These are phyloP conservation scores for Orientallactaga sibirica DNA, from an alignment of 2,797 vertebrate species.

Conservation along the genomic window DNA sequence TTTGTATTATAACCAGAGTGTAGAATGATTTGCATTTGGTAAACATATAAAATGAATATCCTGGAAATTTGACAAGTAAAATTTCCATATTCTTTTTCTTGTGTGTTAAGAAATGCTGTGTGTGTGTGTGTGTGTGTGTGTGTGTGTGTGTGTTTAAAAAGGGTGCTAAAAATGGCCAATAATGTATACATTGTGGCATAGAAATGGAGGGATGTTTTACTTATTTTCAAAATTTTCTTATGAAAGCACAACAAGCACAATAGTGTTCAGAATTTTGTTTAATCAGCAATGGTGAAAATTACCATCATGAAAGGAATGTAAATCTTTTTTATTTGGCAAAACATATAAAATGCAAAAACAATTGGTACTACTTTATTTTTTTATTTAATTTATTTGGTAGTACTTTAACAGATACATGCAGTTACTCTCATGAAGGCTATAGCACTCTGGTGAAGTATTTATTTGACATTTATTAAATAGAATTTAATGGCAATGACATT, in stretches of 20 bases:
- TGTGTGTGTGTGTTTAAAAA: neutral
- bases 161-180: neutral
- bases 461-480: slow-evolving; percentile 85
- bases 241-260: neutral
- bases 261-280: slow-evolving; percentile 31
- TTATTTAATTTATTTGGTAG: neutral
- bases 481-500: slow-evolving; percentile 86
- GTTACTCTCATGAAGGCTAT: slow-evolving; percentile 62
- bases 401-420: slow-evolving; percentile 42
- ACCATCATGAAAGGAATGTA: neutral
- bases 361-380: neutral
- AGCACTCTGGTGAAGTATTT: slow-evolving; percentile 74
- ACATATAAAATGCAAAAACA: slow-evolving; percentile 52
- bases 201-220: neutral
- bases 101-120: neutral
- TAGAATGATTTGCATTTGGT: slow-evolving; percentile 2
- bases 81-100: neutral
- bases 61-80: neutral
- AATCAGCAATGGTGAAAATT: neutral
- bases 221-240: neutral
- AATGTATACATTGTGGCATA: neutral
- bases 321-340: slow-evolving; percentile 57
- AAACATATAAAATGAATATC: neutral
- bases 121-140: neutral
- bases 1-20: neutral